phyloP scores from a whole-genome alignment of 2,113 vertebrate species.

The Phyllopteryx taeniolatus region DNA sequence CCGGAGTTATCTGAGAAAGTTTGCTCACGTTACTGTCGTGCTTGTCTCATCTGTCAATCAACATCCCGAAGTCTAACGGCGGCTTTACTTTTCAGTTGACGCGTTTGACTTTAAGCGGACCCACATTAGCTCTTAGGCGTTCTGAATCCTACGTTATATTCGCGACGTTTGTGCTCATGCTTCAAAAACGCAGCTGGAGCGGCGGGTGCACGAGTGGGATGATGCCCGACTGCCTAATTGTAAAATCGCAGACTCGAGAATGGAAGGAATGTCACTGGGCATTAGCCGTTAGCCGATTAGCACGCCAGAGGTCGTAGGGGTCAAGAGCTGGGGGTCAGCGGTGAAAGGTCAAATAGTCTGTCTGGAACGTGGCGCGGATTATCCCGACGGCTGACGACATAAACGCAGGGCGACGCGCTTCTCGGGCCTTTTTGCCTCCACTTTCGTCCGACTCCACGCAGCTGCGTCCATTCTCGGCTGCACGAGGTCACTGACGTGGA shows the following conservation, averaged over 20 bases:
- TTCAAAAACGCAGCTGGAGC: not conserved
- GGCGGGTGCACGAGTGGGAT: slow-evolving; percentile 38
- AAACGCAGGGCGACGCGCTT: not conserved
- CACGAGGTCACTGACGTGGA: slow-evolving; percentile 3
- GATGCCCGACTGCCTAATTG: slow-evolving; percentile 28
- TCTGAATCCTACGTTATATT: not conserved
- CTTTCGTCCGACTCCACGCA: not conserved
- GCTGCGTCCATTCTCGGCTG: slow-evolving; percentile 3
- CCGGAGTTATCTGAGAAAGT: slow-evolving; percentile 8
- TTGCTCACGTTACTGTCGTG: slow-evolving; percentile 12
- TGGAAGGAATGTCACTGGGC: slow-evolving; percentile 52
- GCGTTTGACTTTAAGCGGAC: not conserved
- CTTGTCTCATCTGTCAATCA: slow-evolving; percentile 26
- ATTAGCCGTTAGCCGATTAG: slow-evolving; percentile 68
- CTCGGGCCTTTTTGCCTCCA: not conserved
- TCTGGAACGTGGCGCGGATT: slow-evolving; percentile 42
- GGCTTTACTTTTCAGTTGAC: not conserved
- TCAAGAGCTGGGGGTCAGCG: slow-evolving; percentile 49
- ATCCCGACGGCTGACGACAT: not conserved
- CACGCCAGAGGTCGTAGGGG: slow-evolving; percentile 44
- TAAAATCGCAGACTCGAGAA: slow-evolving; percentile 36
- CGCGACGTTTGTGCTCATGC: not conserved
- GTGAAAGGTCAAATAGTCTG: slow-evolving; percentile 59
- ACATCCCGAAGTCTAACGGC: not conserved
- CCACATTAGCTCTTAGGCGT: not conserved